phyloP scores from a whole-genome alignment of 2,888 invertebrate genomes.

The Minunthozetes semirufus region DNA sequence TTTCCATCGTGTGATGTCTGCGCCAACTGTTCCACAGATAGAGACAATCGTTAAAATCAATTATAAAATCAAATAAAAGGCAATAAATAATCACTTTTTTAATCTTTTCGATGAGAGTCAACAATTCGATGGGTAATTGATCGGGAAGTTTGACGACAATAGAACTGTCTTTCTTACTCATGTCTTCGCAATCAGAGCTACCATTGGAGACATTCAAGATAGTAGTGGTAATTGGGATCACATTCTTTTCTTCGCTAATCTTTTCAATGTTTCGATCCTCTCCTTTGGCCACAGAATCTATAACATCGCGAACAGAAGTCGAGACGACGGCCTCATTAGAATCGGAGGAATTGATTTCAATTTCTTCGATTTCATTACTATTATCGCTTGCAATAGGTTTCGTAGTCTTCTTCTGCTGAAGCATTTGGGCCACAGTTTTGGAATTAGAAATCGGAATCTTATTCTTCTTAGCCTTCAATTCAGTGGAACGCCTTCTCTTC shows the following conservation, averaged over 20 bases:
- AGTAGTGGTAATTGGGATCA: neutral
- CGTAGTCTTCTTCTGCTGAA: neutral
- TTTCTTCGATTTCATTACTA: neutral
- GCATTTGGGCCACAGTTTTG: neutral
- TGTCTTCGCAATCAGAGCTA: neutral
- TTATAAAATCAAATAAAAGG: no score
- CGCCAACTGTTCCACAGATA: constrained; percentile 45
- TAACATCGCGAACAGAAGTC: neutral
- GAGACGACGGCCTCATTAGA: neutral
- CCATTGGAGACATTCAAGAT: neutral
- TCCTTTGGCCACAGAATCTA: neutral
- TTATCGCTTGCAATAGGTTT: neutral
- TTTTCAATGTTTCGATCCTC: neutral
- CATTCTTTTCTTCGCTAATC: neutral
- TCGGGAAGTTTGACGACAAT: constrained; percentile 49
- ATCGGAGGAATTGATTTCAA: neutral
- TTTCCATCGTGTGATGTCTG: constrained; percentile 51
- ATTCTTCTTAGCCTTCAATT: neutral
- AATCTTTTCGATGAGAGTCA: constrained; percentile 50
- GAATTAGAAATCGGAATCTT: neutral
- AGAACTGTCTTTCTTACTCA: neutral
- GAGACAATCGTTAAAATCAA: no score
- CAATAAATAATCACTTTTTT: constrained; percentile 47
- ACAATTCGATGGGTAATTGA: constrained; percentile 51
- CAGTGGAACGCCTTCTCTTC: neutral